A percentile compares a stretch with the other conserved stretches of the same genome.
phyloP scores from a whole-genome alignment of 1,140 invertebrate species.

The Heliothis subflexa region DNA sequence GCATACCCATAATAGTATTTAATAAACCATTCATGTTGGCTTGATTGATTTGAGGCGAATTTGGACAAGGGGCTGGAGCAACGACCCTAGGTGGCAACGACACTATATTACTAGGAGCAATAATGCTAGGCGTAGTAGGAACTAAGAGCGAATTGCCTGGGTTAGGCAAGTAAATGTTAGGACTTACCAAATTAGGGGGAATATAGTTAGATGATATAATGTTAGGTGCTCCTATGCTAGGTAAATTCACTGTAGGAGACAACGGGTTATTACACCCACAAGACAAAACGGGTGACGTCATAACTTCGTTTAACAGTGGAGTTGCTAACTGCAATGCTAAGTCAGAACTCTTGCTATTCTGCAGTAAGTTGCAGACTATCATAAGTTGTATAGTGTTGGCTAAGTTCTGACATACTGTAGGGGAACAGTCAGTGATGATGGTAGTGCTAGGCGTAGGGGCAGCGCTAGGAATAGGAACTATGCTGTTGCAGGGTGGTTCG shows the following conservation, averaged over 20 bases:
- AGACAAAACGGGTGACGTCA: constrained; percentile 59
- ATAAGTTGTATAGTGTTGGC: constrained; percentile 74
- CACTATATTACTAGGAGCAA: constrained; percentile 14
- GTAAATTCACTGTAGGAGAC: constrained; percentile 40
- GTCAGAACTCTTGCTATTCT: constrained; percentile 61
- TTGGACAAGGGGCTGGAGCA: neutral
- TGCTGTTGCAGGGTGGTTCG: constrained; percentile 42
- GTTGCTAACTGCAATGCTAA: constrained; percentile 61
- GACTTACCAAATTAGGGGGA: neutral
- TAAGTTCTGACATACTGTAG: constrained; percentile 72
- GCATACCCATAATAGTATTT: constrained; percentile 24
- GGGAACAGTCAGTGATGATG: constrained; percentile 75
- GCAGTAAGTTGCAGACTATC: constrained; percentile 73
- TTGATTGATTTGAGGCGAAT: neutral
- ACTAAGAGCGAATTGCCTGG: constrained; percentile 8
- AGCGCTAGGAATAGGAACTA: constrained; percentile 39
- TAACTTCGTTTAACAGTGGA: constrained; percentile 66
- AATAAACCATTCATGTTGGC: constrained; percentile 8
- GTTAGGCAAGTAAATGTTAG: constrained; percentile 25
- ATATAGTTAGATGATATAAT: constrained; percentile 6
- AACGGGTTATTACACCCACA: constrained; percentile 64
- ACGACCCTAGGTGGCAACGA: neutral
- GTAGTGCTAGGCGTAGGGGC: constrained; percentile 58
- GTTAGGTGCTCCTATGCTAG: constrained; percentile 45
- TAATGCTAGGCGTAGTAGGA: constrained; percentile 2